phyloP scores from a whole-genome alignment of 2,797 vertebrate species.

The Myotis pilosus region DNA sequence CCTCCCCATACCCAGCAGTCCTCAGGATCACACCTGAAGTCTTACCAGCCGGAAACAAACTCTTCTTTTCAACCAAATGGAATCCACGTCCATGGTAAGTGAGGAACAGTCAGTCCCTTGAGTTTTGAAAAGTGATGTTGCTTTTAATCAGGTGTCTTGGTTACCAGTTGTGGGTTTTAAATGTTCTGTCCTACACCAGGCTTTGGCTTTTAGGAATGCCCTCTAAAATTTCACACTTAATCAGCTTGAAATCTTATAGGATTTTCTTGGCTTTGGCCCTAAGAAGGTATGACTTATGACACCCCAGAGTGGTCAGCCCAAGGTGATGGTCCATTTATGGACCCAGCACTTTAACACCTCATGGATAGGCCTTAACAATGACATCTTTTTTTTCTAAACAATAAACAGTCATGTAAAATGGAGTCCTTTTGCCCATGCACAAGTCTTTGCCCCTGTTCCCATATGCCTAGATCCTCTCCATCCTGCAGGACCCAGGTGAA shows the following conservation, averaged over 20 bases:
- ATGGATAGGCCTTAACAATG: background rate
- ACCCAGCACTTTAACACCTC: background rate
- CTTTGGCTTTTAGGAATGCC: background rate
- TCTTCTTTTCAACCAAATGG: conserved; percentile 81
- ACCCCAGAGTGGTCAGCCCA: background rate
- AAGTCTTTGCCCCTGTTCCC: background rate
- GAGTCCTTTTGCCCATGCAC: background rate
- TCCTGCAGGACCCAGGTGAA: background rate
- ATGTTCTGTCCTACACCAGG: background rate
- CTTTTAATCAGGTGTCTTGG: background rate
- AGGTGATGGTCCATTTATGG: background rate
- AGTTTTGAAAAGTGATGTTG: background rate
- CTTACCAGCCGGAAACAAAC: conserved; percentile 77
- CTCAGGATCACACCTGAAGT: conserved; percentile 78
- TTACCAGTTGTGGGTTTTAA: background rate
- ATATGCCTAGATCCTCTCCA: background rate
- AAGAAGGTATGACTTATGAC: background rate
- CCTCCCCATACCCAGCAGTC: conserved; percentile 77
- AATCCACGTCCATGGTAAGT: conserved; percentile 86
- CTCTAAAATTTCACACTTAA: background rate
- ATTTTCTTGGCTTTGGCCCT: background rate
- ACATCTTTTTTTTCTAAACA: background rate
- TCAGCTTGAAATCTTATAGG: background rate
- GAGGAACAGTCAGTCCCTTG: background rate
- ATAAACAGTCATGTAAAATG: background rate